Evolutionary conservation across 1,140 invertebrate genomes (phyloP).

Genomic region (Drosophila quadrilineata): DNA sequence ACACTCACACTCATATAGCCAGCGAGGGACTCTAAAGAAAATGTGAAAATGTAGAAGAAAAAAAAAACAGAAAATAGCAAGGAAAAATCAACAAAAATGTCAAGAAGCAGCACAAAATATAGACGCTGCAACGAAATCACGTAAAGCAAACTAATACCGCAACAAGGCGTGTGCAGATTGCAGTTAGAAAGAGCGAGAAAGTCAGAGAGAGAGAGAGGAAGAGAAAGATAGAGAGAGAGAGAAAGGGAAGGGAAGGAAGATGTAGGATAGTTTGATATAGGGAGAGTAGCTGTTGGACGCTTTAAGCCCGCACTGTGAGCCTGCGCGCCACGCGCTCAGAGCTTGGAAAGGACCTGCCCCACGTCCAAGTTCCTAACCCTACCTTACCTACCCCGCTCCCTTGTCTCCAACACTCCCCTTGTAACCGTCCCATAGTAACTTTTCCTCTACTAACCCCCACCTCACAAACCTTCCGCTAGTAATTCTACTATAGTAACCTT

Average conservation of each 20-base stretch:
- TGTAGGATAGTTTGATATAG: not conserved
- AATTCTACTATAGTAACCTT: no score
- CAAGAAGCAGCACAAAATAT: constrained; percentile 25
- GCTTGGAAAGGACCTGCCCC: no score
- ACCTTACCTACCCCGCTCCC: no score
- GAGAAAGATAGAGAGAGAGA: not conserved
- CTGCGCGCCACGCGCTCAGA: no score
- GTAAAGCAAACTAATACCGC: constrained; percentile 79
- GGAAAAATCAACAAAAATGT: not conserved
- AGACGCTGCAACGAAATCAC: constrained; percentile 69
- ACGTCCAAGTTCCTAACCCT: no score
- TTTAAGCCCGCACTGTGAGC: no score
- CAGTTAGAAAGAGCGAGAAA: constrained; percentile 40
- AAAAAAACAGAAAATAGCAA: not conserved
- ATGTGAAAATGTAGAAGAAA: constrained; percentile 34
- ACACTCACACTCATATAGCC: no score
- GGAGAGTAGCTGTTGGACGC: constrained; percentile 5
- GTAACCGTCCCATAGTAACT: no score
- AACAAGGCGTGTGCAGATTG: constrained; percentile 79
- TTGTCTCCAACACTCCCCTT: no score
- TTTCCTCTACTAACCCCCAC: no score
- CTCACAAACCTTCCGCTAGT: no score
- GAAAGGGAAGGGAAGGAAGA: not conserved
- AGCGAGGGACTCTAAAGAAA: constrained; percentile 54
- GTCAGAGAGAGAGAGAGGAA: constrained; percentile 11